These are phyloP conservation scores for Pseudorectes ferrugineus DNA, from an alignment of 2,113 vertebrate genomes.

Conservation along the genomic window DNA sequence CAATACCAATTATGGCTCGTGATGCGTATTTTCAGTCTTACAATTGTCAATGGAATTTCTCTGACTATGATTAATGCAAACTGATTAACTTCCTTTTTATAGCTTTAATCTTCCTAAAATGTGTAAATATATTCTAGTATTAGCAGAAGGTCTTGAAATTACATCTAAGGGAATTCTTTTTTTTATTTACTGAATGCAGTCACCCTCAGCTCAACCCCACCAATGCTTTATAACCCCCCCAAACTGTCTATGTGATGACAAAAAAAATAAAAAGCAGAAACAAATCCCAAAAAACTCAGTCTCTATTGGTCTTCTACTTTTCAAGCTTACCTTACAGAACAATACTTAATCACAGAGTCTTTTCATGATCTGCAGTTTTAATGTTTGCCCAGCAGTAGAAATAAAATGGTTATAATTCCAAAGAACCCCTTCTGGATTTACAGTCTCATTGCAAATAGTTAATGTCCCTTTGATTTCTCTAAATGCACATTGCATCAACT, in stretches of 20 bases:
- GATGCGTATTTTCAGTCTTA: neutral
- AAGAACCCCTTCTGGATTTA: neutral
- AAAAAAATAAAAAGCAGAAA: neutral
- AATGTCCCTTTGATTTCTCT: neutral
- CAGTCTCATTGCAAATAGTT: neutral
- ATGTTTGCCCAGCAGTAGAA: neutral
- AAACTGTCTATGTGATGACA: neutral
- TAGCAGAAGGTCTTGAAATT: neutral
- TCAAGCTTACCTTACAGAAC: neutral
- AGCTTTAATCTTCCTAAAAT: slow-evolving; percentile 11
- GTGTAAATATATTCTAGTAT: neutral
- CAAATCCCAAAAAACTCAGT: neutral
- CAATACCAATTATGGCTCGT: neutral
- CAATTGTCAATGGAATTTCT: neutral
- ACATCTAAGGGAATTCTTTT: neutral
- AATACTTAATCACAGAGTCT: neutral
- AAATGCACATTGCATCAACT: neutral
- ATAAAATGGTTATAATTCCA: neutral
- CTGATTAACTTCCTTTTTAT: slow-evolving; percentile 12
- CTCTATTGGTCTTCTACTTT: neutral
- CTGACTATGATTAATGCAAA: slow-evolving; percentile 10
- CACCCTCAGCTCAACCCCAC: neutral
- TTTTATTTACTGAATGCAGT: neutral
- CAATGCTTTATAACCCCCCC: neutral
- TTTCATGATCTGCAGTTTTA: neutral